These are phyloP conservation scores for Lethrus apterus DNA, from an alignment of 1,140 invertebrate genomes.

Conservation along the genomic window DNA sequence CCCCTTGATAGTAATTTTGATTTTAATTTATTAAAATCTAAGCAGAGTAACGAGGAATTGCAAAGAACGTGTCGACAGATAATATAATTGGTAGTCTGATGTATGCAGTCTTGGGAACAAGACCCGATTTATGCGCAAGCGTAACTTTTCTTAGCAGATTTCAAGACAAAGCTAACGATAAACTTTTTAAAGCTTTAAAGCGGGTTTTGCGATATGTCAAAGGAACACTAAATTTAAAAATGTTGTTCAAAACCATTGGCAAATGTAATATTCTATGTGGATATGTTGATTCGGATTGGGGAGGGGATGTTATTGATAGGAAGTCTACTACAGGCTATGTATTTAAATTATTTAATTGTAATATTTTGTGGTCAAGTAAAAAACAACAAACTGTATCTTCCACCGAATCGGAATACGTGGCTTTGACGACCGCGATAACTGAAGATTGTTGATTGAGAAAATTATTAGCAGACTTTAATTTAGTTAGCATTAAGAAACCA, in stretches of 20 bases:
- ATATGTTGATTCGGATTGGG: conserved; percentile 42
- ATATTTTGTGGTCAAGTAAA: conserved; percentile 36
- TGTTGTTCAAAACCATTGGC: too few species aligned
- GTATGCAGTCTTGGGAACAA: conserved; percentile 29
- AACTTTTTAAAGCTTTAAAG: conserved; percentile 25
- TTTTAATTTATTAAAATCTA: background rate
- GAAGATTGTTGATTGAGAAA: conserved; percentile 27
- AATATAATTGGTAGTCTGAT: conserved; percentile 30
- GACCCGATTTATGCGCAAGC: conserved; percentile 30
- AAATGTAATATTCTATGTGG: conserved; percentile 21
- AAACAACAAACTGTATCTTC: conserved; percentile 22
- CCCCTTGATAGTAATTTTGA: conserved; percentile 12
- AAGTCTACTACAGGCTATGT: conserved; percentile 21
- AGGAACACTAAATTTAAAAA: conserved; percentile 23
- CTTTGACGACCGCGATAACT: conserved; percentile 16
- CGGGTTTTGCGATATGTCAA: conserved; percentile 34
- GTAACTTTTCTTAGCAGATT: conserved; percentile 30
- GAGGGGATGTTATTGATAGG: conserved; percentile 30
- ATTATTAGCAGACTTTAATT: conserved; percentile 27
- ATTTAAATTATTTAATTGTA: conserved; percentile 18
- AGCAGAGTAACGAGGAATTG: background rate
- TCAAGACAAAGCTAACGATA: conserved; percentile 24
- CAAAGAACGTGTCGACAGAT: conserved; percentile 22
- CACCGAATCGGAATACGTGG: conserved; percentile 47
- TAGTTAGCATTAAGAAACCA: conserved; percentile 6